Evolutionary conservation across 2,888 invertebrate species (phyloP).

Genomic region (Drosophila melanocephala): DNA sequence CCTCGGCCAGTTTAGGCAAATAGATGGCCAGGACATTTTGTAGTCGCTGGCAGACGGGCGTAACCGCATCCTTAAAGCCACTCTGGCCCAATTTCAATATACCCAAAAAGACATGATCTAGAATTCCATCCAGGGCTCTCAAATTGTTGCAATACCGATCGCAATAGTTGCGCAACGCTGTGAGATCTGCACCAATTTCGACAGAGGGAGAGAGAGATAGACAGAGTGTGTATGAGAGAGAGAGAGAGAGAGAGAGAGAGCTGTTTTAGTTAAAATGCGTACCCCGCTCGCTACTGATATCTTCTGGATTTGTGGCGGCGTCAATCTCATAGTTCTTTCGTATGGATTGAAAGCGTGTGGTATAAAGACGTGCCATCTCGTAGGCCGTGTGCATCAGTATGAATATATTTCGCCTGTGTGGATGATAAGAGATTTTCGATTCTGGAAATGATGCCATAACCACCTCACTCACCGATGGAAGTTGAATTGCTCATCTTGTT

Average conservation of each 20-base stretch:
- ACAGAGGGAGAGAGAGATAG: not conserved
- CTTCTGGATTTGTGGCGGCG: conserved; percentile 88
- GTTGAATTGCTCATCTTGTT: conserved; percentile 87
- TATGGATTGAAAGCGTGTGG: conserved; percentile 89
- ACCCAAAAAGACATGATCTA: conserved; percentile 90
- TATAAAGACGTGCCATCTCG: conserved; percentile 88
- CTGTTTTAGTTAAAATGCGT: not conserved
- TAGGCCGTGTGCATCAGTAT: conserved; percentile 88
- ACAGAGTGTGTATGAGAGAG: not conserved
- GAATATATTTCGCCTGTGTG: conserved; percentile 86
- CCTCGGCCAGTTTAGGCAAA: conserved; percentile 90
- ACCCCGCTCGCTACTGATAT: conserved; percentile 88
- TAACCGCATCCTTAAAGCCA: conserved; percentile 90
- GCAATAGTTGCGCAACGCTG: conserved; percentile 89
- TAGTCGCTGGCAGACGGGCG: conserved; percentile 90
- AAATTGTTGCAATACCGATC: conserved; percentile 90
- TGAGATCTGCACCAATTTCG: conserved; percentile 85
- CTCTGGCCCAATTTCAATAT: conserved; percentile 89
- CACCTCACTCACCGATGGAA: conserved; percentile 70
- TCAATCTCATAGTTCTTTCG: conserved; percentile 90
- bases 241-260: not conserved
- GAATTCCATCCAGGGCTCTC: conserved; percentile 89
- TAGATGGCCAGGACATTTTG: conserved; percentile 88
- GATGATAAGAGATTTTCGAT: not conserved
- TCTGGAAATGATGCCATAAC: not conserved